Base-by-base conservation (phyloP, 2,888 invertebrate species). In the Tolmerus cingulatus region DNA sequence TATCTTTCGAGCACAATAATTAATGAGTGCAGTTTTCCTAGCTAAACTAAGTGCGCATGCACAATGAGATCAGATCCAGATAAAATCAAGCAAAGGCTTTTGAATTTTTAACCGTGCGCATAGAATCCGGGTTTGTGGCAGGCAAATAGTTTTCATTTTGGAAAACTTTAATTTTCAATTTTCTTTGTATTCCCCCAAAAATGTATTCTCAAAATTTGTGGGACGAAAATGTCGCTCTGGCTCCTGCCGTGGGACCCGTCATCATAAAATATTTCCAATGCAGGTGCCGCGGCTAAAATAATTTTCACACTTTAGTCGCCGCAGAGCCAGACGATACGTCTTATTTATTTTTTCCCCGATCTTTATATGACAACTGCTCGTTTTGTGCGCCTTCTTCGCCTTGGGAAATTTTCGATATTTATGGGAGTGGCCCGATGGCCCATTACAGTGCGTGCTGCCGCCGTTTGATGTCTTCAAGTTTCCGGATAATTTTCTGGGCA, bases 391-490 rank as follows among this genome's bases (percentile, higher is more conserved):
- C 30, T 84, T 66, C 84, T 84, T n/a, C 40, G 37, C 40, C 43
- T 84, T 66, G 74, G 43, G 74, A 40, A 66, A 57, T 84, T 74
- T 43, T 74, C 66, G 43, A 74, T 84, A 84, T 84, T 84, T 84
- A 84, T 84, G 66, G 37, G 81, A 55, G 55, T 51, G n/a, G 81
- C 5, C 55, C 30, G 57, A 81, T 23, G 40, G 66, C n/a, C 84
- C 37, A 66, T 74, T 66, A 16, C 40, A 16, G 37, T 27, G n/a
- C 66, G 34, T 27, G 37, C 37, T 74, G 23, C 19, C 74, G 66
- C 19, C 84, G 84, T 84, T 84, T 84, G 84, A 84, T 84, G 74
- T 84, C 66, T 84, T 84, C 74, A 66, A 84, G 84, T 84, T 84
- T 84, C 66, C 84, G 84, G 84, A 57, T 84, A 74, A 74, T 57